Conservation (phyloP, 1,140 invertebrate species). For the Papilio dardanus region DNA sequence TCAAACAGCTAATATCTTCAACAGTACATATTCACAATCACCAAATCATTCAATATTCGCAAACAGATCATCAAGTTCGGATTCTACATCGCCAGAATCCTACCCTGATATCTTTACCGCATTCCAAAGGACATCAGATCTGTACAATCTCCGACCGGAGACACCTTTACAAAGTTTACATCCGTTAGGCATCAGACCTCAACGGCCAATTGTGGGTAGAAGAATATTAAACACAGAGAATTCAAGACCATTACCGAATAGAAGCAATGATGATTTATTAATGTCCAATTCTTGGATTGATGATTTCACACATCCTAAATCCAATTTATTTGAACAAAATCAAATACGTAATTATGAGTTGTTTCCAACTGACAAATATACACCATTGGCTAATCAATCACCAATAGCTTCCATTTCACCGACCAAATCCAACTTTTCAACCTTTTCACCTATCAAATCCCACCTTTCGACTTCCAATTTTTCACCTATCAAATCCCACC, state of each 20-base stretch:
- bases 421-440: background rate
- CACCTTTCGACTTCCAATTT: background rate
- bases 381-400: no score
- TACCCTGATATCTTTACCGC: conserved; percentile 50
- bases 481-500: background rate
- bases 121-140: conserved; percentile 35
- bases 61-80: conserved; percentile 67
- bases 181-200: conserved; percentile 38
- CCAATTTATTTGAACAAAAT: conserved; percentile 18
- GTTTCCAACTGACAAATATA: conserved; percentile 47
- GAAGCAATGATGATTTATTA: background rate
- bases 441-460: background rate
- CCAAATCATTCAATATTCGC: conserved; percentile 48
- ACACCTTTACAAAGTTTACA: conserved; percentile 40
- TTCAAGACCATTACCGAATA: conserved; percentile 21
- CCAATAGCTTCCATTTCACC: no score
- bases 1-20: background rate
- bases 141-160: conserved; percentile 31
- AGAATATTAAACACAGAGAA: conserved; percentile 50
- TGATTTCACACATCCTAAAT: background rate
- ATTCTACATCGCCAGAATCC: conserved; percentile 66
- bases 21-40: conserved; percentile 40
- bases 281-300: conserved; percentile 5
- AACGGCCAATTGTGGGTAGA: conserved; percentile 64
- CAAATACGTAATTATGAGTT: conserved; percentile 45